A percentile compares a stretch with the other conserved stretches of the same genome.
Evolutionary conservation across 1,140 invertebrate genomes (phyloP).

Genomic region (Coenobita brevimanus): DNA sequence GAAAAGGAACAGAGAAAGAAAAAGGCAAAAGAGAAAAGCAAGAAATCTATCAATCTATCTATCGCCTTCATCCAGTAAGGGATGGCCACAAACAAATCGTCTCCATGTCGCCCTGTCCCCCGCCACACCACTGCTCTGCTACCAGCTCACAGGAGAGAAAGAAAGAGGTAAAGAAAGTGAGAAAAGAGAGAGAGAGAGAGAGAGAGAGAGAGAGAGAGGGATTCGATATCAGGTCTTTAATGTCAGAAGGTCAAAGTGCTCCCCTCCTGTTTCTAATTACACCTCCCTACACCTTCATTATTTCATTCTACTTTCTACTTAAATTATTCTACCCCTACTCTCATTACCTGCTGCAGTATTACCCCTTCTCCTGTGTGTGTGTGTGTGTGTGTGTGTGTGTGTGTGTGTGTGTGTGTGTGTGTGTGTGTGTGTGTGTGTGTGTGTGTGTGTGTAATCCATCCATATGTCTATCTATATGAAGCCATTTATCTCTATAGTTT

Average conservation of each 20-base stretch:
- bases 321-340: not conserved
- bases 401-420: not conserved
- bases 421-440: not conserved
- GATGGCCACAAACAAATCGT: too few species aligned
- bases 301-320: not conserved
- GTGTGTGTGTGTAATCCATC: too few species aligned
- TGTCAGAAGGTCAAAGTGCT: not conserved
- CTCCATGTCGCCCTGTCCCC: too few species aligned
- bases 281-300: not conserved
- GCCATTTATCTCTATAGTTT: not conserved
- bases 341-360: not conserved
- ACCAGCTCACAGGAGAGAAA: not conserved
- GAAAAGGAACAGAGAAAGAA: not conserved
- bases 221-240: not conserved
- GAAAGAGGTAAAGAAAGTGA: not conserved
- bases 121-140: too few species aligned
- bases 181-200: not conserved
- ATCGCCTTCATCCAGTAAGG: not conserved
- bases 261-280: not conserved
- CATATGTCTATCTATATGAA: not conserved
- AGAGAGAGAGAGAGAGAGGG: conserved; percentile 34
- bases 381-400: not conserved
- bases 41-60: not conserved
- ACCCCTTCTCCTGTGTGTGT: too few species aligned
- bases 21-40: not conserved